Percentiles rank a stretch among this genome's conserved stretches.
Conservation (phyloP, 2,888 invertebrate genomes). For the Melanargia galathea region DNA sequence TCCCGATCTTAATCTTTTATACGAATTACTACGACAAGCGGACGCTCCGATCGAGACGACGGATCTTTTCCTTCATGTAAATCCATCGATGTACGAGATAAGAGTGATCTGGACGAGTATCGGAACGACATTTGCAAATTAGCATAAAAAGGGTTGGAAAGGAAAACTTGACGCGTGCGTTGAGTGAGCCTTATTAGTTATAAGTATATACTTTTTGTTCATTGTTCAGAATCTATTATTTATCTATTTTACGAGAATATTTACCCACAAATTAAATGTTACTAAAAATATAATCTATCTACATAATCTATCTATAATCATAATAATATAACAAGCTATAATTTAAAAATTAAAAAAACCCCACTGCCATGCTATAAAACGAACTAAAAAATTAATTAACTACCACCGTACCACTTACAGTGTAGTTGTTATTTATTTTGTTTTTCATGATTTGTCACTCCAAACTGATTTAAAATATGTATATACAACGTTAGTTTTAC, state of each 20-base stretch:
- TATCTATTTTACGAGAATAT: neutral
- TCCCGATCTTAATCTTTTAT: neutral
- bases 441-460: no score
- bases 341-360: no score
- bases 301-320: no score
- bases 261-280: no score
- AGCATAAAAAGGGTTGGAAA: neutral
- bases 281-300: no score
- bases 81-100: slow-evolving; percentile 19
- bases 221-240: neutral
- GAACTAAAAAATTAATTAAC: no score
- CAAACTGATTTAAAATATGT: no score
- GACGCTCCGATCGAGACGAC: neutral
- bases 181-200: neutral
- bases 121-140: slow-evolving; percentile 57
- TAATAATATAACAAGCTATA: no score
- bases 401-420: no score
- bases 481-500: no score
- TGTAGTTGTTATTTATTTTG: no score
- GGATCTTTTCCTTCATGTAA: neutral
- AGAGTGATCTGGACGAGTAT: slow-evolving; percentile 50
- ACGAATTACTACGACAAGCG: neutral
- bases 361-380: no score
- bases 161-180: neutral
- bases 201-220: neutral